Percentiles rank a stretch among this genome's conserved stretches.
Conservation (phyloP, 1,140 invertebrate species). For the Epicauta chinensis region DNA sequence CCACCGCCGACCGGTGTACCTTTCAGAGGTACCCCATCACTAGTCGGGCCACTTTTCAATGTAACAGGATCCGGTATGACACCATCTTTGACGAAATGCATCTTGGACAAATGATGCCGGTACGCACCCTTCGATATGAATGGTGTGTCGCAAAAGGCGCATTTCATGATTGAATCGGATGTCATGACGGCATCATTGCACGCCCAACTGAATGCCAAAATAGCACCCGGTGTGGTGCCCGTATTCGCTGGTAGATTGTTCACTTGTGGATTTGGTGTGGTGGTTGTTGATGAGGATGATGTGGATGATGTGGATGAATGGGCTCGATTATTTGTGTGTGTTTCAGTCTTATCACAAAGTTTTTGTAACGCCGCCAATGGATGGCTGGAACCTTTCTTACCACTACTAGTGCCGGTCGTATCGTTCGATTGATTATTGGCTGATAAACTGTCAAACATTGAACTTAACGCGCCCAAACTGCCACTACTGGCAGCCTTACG, state of each 20-base stretch:
- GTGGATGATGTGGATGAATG: conserved; percentile 39
- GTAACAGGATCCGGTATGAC: conserved; percentile 66
- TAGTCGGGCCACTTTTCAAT: conserved; percentile 44
- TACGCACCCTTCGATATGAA: conserved; percentile 96
- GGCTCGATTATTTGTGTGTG: conserved; percentile 46
- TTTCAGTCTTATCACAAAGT: conserved; percentile 90
- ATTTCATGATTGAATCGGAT: conserved; percentile 85
- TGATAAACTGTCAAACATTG: conserved; percentile 82
- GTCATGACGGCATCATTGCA: conserved; percentile 86
- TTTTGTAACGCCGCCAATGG: conserved; percentile 90
- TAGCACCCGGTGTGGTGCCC: conserved; percentile 66
- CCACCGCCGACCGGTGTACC: conserved; percentile 23
- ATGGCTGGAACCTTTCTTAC: conserved; percentile 66
- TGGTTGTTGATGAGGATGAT: conserved; percentile 35
- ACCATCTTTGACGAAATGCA: conserved; percentile 94
- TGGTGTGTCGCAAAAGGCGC: conserved; percentile 92
- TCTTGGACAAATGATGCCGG: conserved; percentile 91
- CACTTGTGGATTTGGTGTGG: conserved; percentile 28
- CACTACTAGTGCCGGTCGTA: conserved; percentile 36
- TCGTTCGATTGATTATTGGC: conserved; percentile 49
- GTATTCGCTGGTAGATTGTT: conserved; percentile 35
- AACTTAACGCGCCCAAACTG: conserved; percentile 76
- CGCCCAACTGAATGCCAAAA: conserved; percentile 88
- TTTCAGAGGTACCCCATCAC: conserved; percentile 27
- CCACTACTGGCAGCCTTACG: conserved; percentile 43